Evolutionary conservation across 1,140 invertebrate species (phyloP), one percentile per base, ranked within the genome.

Genomic region (Drosophila ercepeae): DNA sequence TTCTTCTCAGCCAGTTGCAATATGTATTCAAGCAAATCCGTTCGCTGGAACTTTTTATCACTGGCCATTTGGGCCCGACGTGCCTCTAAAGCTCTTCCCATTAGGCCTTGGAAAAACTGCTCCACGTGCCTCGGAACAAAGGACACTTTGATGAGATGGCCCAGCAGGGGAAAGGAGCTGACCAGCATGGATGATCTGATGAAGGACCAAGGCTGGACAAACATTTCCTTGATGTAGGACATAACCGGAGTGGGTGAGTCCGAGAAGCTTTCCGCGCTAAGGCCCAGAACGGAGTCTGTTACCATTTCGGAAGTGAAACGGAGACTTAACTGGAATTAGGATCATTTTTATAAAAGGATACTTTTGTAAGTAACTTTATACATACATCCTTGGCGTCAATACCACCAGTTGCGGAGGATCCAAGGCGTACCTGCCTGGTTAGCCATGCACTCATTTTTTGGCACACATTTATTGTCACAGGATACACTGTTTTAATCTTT

Each of bases 251-350:
- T 69, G 4, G 68, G 75, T 0, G 70, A 84, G 0, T 77, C 70
- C 5, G 59, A 14, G 53, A 89, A 92, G 83, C 84, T 89, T 32
- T 90, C 76, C 0, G 91, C 92, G 4, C 91, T 79, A 1, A 93
- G 60, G 0, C 92, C 93, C 53, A 93, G 89, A 0, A 92, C 92
- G 6, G 91, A 92, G 53, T 90, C 92, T 0, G 92, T 92, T 2
- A 93, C 92, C 11, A 92, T 90, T 54, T 93, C 93, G 0, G 91
- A 86, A 0, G 93, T 93, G 44, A 90, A 93, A 48, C 90, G 84
- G 1, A 86, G 57, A 29, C 89, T 91, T 21, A 91, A 50, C 89
- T 90, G 32, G 0, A 42, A 9, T n/a, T n/a, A n/a, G n/a, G n/a
- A n/a, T 14, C 1, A 5, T 16, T 1, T 16, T 39, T 39, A 16